Conservation (phyloP, 2,888 invertebrate species). For the Amphiduros pacificus region DNA sequence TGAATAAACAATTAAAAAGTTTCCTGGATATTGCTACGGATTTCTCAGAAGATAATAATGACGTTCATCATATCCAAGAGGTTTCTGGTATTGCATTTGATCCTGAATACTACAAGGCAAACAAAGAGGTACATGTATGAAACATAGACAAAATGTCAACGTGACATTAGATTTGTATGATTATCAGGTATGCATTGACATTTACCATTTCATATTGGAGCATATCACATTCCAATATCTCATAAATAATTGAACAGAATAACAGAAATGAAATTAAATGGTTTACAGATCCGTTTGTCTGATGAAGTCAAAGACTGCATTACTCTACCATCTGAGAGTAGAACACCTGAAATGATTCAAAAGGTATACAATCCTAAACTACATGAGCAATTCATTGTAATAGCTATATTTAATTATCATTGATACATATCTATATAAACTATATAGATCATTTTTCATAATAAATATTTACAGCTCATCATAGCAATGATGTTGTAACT, state of each 20-base stretch:
- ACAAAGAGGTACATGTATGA: neutral
- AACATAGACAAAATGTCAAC: no score
- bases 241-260: no score
- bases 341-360: neutral
- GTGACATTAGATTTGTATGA: no score
- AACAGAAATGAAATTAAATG: neutral
- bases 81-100: neutral
- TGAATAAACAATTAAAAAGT: constrained; percentile 42
- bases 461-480: neutral
- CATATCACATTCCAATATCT: no score
- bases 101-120: neutral
- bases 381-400: neutral
- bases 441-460: neutral
- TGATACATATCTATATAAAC: neutral
- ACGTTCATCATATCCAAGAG: neutral
- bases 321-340: neutral
- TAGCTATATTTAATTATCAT: neutral
- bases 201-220: no score
- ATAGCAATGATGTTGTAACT: neutral
- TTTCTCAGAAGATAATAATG: constrained; percentile 25
- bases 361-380: neutral
- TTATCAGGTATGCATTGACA: no score
- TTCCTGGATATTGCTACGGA: constrained; percentile 48
- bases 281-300: neutral
- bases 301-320: neutral